These are phyloP conservation scores for Neomorphus geoffroyi DNA, from an alignment of 2,797 vertebrate species.

Conservation along the genomic window DNA sequence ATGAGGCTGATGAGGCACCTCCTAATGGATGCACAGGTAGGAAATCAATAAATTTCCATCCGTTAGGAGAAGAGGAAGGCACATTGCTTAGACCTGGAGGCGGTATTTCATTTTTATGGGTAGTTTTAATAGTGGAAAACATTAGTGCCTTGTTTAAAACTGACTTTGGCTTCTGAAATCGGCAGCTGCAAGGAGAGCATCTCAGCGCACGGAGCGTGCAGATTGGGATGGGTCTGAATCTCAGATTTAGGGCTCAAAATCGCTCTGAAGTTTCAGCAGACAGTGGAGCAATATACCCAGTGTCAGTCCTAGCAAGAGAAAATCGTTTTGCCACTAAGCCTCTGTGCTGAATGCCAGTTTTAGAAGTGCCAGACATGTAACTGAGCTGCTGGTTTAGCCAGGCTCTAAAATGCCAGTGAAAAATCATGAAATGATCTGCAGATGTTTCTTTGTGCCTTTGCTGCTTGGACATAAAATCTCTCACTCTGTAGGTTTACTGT, in stretches of 20 bases:
- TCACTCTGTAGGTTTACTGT: background rate
- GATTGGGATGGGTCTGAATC: background rate
- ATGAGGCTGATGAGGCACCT: conserved; percentile 93
- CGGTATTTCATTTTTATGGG: fast-evolving
- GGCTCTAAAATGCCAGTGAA: conserved; percentile 1
- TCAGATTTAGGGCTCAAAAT: conserved; percentile 9
- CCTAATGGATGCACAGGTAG: conserved; percentile 92
- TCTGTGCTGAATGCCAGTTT: conserved; percentile 39
- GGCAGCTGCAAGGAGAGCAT: background rate
- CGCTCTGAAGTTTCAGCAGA: background rate
- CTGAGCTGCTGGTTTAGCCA: conserved; percentile 10
- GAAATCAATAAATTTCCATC: background rate
- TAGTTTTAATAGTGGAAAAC: background rate
- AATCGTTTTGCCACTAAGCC: conserved; percentile 35
- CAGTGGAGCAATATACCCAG: conserved; percentile 5
- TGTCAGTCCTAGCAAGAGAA: conserved; percentile 6
- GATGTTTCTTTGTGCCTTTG: conserved; percentile 43
- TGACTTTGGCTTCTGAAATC: background rate
- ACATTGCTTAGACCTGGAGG: background rate
- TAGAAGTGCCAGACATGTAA: background rate
- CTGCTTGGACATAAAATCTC: background rate
- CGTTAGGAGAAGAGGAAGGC: background rate
- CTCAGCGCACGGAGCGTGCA: background rate
- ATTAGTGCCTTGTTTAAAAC: background rate
- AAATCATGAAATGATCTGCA: conserved; percentile 7